phyloP scores from a whole-genome alignment of 2,888 invertebrate species.

The Parnassius smintheus region DNA sequence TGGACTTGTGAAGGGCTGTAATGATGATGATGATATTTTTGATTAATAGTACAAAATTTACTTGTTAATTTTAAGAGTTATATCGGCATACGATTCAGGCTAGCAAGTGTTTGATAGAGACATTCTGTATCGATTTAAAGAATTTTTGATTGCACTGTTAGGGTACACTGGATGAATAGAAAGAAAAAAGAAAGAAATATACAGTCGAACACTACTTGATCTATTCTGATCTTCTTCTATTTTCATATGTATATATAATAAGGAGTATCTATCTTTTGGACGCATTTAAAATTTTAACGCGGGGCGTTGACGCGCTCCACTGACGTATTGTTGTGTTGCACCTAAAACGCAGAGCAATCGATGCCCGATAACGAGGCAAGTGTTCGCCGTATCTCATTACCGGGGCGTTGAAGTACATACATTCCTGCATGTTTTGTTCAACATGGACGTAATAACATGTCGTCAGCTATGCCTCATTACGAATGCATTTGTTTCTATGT shows the following conservation, averaged over 20 bases:
- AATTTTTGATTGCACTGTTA: too few relatives aligned
- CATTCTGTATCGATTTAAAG: too few relatives aligned
- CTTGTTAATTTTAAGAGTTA: too few relatives aligned
- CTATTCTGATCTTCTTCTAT: too few relatives aligned
- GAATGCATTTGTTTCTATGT: slow-evolving; percentile 21
- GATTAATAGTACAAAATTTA: too few relatives aligned
- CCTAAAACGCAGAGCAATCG: slow-evolving; percentile 41
- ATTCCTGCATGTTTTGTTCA: slow-evolving; percentile 47
- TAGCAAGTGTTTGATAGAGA: too few relatives aligned
- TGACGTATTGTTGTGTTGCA: slow-evolving; percentile 26
- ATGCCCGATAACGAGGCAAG: slow-evolving; percentile 52
- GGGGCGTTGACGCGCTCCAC: slow-evolving; percentile 19
- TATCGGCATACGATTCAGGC: too few relatives aligned
- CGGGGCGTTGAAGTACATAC: slow-evolving; percentile 49
- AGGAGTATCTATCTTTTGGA: background rate
- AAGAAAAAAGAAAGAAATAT: too few relatives aligned
- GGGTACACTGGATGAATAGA: too few relatives aligned
- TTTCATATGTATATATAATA: background rate
- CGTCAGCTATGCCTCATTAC: slow-evolving; percentile 23
- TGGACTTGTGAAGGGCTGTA: too few relatives aligned
- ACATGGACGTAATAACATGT: slow-evolving; percentile 29
- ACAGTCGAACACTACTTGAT: too few relatives aligned
- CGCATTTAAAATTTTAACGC: slow-evolving; percentile 16
- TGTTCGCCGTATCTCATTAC: slow-evolving; percentile 62
- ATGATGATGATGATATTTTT: too few relatives aligned